Evolutionary conservation across 2,113 vertebrate genomes (phyloP).

Genomic region (Carassius auratus): DNA sequence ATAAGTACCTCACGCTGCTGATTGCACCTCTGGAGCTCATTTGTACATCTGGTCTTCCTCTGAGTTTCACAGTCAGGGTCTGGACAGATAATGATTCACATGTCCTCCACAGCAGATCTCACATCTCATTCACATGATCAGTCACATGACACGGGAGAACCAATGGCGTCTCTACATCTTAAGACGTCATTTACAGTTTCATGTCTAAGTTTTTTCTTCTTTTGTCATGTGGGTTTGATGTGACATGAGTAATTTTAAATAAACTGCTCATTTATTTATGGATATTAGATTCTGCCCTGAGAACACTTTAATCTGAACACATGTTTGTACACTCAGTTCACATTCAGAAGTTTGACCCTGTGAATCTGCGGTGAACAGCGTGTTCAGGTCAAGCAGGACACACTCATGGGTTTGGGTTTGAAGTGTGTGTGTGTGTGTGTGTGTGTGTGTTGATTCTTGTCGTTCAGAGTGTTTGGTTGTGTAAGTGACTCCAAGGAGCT

Average conservation of each 20-base stretch:
- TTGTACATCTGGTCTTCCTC: too few species aligned
- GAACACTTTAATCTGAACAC: neutral
- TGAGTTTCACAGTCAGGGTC: too few species aligned
- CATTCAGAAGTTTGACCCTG: neutral
- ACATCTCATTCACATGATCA: too few species aligned
- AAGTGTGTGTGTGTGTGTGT: constrained; percentile 1
- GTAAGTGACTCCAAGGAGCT: neutral
- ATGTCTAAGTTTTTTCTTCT: neutral
- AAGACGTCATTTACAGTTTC: too few species aligned
- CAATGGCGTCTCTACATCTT: too few species aligned
- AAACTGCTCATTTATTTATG: neutral
- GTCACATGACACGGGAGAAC: too few species aligned
- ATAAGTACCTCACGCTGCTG: too few species aligned
- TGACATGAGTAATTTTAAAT: neutral
- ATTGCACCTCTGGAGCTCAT: too few species aligned
- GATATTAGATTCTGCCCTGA: neutral
- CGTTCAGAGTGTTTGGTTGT: neutral
- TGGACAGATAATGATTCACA: too few species aligned
- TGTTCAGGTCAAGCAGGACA: neutral
- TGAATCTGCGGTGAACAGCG: too few species aligned
- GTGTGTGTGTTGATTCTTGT: neutral
- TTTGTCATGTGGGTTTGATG: too few species aligned
- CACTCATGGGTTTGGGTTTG: neutral
- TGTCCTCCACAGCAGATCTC: too few species aligned
- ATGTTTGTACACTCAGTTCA: neutral